Conservation (phyloP, 2,888 invertebrate species). For the Apamea epomidion region DNA sequence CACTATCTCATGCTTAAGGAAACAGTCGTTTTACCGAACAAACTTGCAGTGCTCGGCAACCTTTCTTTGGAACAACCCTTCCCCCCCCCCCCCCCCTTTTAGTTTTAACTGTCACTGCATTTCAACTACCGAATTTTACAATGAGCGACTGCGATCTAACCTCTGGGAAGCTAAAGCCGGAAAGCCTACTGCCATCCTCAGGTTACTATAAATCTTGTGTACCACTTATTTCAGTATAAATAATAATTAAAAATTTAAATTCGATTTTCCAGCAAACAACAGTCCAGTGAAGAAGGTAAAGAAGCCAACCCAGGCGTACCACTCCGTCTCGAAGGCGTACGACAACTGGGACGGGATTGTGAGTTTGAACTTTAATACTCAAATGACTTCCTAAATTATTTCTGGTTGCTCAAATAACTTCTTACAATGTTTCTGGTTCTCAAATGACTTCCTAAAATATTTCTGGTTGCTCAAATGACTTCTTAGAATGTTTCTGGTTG, state of each 20-base stretch:
- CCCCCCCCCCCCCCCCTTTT: neutral
- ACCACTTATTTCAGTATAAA: neutral
- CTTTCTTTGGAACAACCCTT: too few relatives aligned
- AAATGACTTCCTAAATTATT: neutral
- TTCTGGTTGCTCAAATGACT: neutral
- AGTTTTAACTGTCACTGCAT: neutral
- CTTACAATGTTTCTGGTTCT: neutral
- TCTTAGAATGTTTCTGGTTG: neutral
- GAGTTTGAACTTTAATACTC: slow-evolving; percentile 62
- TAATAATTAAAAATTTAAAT: too few relatives aligned
- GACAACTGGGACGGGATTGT: slow-evolving; percentile 81
- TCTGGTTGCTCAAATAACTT: neutral
- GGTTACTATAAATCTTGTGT: neutral
- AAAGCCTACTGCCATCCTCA: neutral
- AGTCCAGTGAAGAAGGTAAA: slow-evolving; percentile 86
- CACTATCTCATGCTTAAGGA: neutral
- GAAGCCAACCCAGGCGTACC: slow-evolving; percentile 76
- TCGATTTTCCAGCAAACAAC: slow-evolving; percentile 79
- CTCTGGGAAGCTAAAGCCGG: neutral
- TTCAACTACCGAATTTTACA: neutral
- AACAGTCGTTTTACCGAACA: neutral
- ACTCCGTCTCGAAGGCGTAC: slow-evolving; percentile 68
- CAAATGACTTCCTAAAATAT: neutral
- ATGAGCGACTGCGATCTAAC: too few relatives aligned
- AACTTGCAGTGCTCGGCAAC: too few relatives aligned